Conservation (phyloP, 1,140 invertebrate species). For the Tetragnatha versicolor region DNA sequence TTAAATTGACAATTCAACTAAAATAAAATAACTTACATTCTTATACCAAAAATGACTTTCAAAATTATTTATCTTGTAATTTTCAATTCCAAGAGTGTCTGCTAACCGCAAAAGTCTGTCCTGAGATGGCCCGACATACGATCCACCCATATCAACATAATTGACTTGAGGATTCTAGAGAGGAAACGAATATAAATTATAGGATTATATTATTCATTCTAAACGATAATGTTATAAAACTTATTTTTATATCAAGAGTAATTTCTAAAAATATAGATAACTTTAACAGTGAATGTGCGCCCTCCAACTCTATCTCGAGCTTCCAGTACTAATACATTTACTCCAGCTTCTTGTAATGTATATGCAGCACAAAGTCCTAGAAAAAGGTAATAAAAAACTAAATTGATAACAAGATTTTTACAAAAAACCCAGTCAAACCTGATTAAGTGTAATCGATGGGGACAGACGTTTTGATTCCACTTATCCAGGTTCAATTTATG, state of each 20-base stretch:
- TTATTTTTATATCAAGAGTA: too few species aligned
- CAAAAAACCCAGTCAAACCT: too few species aligned
- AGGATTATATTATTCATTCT: too few species aligned
- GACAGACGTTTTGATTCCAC: too few species aligned
- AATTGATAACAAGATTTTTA: too few species aligned
- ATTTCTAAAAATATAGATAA: too few species aligned
- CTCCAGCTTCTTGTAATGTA: constrained; percentile 50
- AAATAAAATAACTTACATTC: constrained; percentile 48
- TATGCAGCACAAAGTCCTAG: constrained; percentile 50
- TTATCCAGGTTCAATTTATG: too few species aligned
- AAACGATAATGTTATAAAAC: too few species aligned
- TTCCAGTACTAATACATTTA: constrained; percentile 63
- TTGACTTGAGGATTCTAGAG: constrained; percentile 47
- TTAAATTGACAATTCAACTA: too few species aligned
- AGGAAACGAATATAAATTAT: too few species aligned
- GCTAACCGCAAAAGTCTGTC: constrained; percentile 58
- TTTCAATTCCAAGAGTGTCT: constrained; percentile 62
- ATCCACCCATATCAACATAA: constrained; percentile 59
- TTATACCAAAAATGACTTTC: constrained; percentile 44
- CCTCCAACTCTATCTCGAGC: constrained; percentile 64
- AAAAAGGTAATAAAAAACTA: not conserved
- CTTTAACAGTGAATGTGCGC: constrained; percentile 62
- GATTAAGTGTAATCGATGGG: too few species aligned
- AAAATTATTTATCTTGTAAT: constrained; percentile 59
- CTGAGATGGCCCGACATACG: constrained; percentile 60